Conservation (phyloP, 1,140 invertebrate genomes). For the Lordiphosa mommai region DNA sequence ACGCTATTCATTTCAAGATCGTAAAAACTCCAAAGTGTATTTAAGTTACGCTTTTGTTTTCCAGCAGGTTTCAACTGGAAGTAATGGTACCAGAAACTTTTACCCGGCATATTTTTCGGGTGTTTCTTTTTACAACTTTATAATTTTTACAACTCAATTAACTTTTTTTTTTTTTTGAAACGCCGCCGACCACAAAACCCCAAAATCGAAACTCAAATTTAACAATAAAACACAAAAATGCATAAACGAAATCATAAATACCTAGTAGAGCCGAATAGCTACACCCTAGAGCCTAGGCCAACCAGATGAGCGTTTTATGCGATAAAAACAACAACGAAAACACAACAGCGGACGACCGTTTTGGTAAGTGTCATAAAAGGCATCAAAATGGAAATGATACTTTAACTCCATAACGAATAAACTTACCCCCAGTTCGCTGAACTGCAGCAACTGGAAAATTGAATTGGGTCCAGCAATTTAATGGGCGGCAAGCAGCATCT, state of each 20-base stretch:
- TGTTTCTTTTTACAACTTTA: slow-evolving; percentile 66
- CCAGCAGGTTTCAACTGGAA: slow-evolving; percentile 59
- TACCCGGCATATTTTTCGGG: slow-evolving; percentile 28
- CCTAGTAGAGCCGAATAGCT: slow-evolving; percentile 52
- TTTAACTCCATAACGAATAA: slow-evolving; percentile 25
- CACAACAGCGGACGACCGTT: no score
- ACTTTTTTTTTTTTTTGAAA: slow-evolving; percentile 56
- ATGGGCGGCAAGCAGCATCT: slow-evolving; percentile 42
- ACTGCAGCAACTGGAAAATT: slow-evolving; percentile 51
- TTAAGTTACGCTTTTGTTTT: slow-evolving; percentile 59
- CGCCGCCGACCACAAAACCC: slow-evolving; percentile 28
- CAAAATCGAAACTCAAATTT: slow-evolving; percentile 58
- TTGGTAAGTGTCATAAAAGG: slow-evolving; percentile 70
- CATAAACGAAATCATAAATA: slow-evolving; percentile 77
- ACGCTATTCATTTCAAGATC: slow-evolving; percentile 65
- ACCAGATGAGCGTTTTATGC: slow-evolving; percentile 45
- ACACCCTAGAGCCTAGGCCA: neutral
- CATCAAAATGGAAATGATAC: slow-evolving; percentile 74
- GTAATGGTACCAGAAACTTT: slow-evolving; percentile 55
- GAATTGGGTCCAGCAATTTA: slow-evolving; percentile 64
- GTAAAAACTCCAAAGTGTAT: slow-evolving; percentile 56
- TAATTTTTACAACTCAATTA: slow-evolving; percentile 78
- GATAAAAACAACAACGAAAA: slow-evolving; percentile 9
- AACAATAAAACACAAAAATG: slow-evolving; percentile 71
- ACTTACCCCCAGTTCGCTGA: slow-evolving; percentile 23